These are phyloP conservation scores for Eilema caniola DNA, from an alignment of 2,888 invertebrate genomes.

Conservation along the genomic window DNA sequence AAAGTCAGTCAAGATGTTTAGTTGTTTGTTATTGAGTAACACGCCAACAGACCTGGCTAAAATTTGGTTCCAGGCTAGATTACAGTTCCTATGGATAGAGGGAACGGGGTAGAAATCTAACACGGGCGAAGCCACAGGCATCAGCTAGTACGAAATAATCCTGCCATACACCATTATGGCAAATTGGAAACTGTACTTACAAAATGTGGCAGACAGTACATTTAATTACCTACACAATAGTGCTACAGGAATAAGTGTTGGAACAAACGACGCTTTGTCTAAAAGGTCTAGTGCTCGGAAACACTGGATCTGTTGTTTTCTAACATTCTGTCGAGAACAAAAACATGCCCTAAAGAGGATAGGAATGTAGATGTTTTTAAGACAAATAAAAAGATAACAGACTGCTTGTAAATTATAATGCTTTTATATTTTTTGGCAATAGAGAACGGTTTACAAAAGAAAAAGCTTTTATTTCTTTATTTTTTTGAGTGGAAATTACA, in stretches of 20 bases:
- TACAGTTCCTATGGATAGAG: too few species aligned
- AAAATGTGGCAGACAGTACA: constrained; percentile 25
- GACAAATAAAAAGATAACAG: background rate
- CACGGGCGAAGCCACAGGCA: too few species aligned
- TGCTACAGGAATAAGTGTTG: constrained; percentile 39
- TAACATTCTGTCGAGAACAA: constrained; percentile 37
- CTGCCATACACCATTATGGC: too few species aligned
- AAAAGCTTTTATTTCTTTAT: background rate
- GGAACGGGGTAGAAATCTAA: too few species aligned
- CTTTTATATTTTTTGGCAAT: background rate
- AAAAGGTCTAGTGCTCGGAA: constrained; percentile 34
- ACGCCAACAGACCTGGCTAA: too few species aligned
- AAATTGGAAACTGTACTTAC: background rate
- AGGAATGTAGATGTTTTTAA: constrained; percentile 7
- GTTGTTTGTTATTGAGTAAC: too few species aligned
- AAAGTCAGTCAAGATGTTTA: too few species aligned
- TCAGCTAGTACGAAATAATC: too few species aligned
- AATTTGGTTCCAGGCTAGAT: too few species aligned
- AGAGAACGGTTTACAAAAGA: background rate
- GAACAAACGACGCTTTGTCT: constrained; percentile 47
- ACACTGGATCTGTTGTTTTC: constrained; percentile 33
- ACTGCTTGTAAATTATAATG: background rate
- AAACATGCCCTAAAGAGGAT: constrained; percentile 37
- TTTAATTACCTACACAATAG: constrained; percentile 47
- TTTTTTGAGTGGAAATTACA: background rate